Percentiles rank a stretch among this genome's conserved stretches.
Evolutionary conservation across 2,888 invertebrate genomes (phyloP).

Genomic region (Furcula furcula): DNA sequence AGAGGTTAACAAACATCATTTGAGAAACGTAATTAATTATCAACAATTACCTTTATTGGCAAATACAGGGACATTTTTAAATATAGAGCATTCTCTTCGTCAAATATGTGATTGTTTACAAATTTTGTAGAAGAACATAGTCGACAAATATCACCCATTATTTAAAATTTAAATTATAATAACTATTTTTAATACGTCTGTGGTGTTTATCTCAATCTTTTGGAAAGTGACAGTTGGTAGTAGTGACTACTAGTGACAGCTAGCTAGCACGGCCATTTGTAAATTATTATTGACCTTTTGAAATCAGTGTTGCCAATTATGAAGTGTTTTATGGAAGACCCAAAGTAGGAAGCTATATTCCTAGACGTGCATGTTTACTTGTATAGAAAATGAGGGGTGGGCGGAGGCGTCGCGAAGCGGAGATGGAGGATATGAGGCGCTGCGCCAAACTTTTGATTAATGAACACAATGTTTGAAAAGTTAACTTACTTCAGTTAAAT

Average conservation of each 20-base stretch:
- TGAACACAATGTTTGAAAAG: slow-evolving; percentile 76
- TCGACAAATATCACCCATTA: slow-evolving; percentile 71
- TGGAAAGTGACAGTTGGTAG: slow-evolving; percentile 54
- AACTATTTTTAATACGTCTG: no score
- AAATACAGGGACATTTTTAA: slow-evolving; percentile 87
- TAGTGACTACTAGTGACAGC: neutral
- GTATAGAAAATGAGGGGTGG: slow-evolving; percentile 43
- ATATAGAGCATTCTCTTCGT: slow-evolving; percentile 85
- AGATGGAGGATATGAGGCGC: slow-evolving; percentile 67
- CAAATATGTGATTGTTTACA: slow-evolving; percentile 86
- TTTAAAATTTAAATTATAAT: slow-evolving; percentile 28
- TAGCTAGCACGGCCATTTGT: slow-evolving; percentile 60
- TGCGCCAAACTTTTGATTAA: slow-evolving; percentile 82
- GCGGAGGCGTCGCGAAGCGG: slow-evolving; percentile 38
- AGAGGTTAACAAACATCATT: slow-evolving; percentile 35
- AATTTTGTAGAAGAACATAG: slow-evolving; percentile 73
- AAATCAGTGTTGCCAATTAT: slow-evolving; percentile 50
- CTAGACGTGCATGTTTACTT: slow-evolving; percentile 20
- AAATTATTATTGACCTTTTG: slow-evolving; percentile 64
- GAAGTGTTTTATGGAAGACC: slow-evolving; percentile 56
- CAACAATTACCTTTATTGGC: slow-evolving; percentile 85
- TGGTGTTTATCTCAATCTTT: slow-evolving; percentile 55
- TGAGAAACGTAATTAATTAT: slow-evolving; percentile 13
- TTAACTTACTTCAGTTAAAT: slow-evolving; percentile 69
- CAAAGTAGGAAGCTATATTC: slow-evolving; percentile 26